Conservation (phyloP, 2,113 vertebrate genomes). For the Charadrius vociferus region DNA sequence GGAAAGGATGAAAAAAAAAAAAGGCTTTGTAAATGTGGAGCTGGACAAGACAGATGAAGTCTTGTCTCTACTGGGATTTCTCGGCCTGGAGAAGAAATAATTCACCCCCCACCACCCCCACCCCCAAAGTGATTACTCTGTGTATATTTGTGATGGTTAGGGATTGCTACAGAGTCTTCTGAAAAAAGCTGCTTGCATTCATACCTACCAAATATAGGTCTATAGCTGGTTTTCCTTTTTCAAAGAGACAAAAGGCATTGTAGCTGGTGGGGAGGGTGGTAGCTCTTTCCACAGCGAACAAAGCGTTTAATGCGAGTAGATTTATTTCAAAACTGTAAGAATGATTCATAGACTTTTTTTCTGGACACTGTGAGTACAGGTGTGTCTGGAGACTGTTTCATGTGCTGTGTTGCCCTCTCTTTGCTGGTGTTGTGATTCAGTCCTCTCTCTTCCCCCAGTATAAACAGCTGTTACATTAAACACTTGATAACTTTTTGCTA, state of each 20-base stretch:
- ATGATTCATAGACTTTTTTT: neutral
- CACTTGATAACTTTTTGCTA: neutral
- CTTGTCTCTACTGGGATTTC: neutral
- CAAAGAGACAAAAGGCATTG: neutral
- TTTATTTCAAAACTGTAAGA: neutral
- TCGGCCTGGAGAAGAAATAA: neutral
- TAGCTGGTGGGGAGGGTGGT: neutral
- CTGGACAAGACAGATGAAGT: neutral
- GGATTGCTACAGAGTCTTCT: neutral
- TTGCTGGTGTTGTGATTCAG: neutral
- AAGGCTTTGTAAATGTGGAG: neutral
- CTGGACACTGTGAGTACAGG: neutral
- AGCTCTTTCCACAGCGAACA: neutral
- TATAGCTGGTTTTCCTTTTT: neutral
- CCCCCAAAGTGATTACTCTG: neutral
- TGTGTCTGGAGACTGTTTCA: neutral
- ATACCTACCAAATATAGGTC: neutral
- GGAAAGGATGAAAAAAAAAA: too few species aligned
- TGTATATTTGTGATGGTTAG: neutral
- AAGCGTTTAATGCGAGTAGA: neutral
- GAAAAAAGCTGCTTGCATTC: neutral
- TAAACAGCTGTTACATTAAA: neutral
- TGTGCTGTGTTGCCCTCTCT: neutral
- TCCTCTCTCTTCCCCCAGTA: neutral
- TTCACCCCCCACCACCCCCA: neutral